Conservation (phyloP, 2,797 vertebrate species). For the Hydrophis major region DNA sequence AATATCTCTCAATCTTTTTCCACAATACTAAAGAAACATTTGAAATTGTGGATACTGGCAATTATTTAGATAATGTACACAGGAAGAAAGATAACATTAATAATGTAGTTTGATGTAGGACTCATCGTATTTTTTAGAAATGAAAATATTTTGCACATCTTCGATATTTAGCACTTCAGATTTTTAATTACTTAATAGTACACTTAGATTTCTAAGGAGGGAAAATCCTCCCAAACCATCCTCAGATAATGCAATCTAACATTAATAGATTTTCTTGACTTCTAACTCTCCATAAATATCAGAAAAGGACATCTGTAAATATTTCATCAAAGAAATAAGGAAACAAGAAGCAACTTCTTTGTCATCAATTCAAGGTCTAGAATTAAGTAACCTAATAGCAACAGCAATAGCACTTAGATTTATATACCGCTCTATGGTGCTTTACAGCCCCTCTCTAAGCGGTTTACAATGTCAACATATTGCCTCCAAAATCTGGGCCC, state of each 20-base stretch:
- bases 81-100: background rate
- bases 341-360: background rate
- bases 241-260: background rate
- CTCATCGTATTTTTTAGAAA: background rate
- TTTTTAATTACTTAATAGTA: background rate
- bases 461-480: background rate
- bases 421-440: background rate
- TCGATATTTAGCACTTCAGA: background rate
- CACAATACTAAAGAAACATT: background rate
- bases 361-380: background rate
- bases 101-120: background rate
- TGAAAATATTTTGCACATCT: background rate
- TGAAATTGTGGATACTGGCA: background rate
- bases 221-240: background rate
- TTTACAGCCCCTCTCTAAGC: background rate
- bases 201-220: background rate
- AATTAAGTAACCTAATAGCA: background rate
- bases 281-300: background rate
- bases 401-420: background rate
- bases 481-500: background rate
- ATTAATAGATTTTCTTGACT: background rate
- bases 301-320: background rate
- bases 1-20: background rate
- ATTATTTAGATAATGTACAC: background rate
- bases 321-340: background rate